Percentiles rank a stretch among this genome's conserved stretches.
Evolutionary conservation across 1,140 invertebrate species (phyloP).

Genomic region (Papilio xuthus): DNA sequence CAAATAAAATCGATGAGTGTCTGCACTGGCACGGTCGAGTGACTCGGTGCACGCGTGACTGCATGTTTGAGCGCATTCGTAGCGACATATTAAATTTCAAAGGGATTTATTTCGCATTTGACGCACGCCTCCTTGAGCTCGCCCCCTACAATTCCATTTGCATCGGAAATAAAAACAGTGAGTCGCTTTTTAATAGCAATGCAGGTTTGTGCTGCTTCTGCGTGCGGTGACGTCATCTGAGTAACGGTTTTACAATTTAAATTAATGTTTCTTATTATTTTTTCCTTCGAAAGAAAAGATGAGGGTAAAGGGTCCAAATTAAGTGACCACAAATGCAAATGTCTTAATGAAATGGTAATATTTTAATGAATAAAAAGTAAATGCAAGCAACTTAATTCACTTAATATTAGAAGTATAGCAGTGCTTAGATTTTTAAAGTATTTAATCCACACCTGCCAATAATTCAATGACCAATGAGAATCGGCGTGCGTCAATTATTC

Average conservation of each 20-base stretch:
- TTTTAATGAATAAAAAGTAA: not conserved
- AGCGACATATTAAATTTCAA: constrained; percentile 74
- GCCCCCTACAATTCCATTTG: constrained; percentile 46
- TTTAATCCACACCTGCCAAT: constrained; percentile 63
- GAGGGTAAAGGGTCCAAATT: not conserved
- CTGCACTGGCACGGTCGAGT: constrained; percentile 32
- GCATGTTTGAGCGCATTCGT: constrained; percentile 55
- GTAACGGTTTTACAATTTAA: constrained; percentile 14
- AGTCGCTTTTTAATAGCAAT: constrained; percentile 33
- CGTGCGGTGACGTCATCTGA: constrained; percentile 17
- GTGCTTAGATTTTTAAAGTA: not conserved
- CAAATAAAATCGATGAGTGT: constrained; percentile 40
- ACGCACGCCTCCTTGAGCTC: constrained; percentile 48
- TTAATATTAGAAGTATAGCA: not conserved
- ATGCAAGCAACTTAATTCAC: not conserved
- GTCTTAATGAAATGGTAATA: not conserved
- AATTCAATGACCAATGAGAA: constrained; percentile 50
- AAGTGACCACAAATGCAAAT: not conserved
- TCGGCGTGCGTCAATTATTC: constrained; percentile 34
- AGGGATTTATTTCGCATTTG: constrained; percentile 60
- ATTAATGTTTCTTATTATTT: not conserved
- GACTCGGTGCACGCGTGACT: constrained; percentile 51
- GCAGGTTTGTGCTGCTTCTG: constrained; percentile 7
- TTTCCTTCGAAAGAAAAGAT: not conserved
- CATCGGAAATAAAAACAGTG: constrained; percentile 38